Conservation (phyloP, 2,888 invertebrate genomes). For the Lasioglossum pauxillum region DNA sequence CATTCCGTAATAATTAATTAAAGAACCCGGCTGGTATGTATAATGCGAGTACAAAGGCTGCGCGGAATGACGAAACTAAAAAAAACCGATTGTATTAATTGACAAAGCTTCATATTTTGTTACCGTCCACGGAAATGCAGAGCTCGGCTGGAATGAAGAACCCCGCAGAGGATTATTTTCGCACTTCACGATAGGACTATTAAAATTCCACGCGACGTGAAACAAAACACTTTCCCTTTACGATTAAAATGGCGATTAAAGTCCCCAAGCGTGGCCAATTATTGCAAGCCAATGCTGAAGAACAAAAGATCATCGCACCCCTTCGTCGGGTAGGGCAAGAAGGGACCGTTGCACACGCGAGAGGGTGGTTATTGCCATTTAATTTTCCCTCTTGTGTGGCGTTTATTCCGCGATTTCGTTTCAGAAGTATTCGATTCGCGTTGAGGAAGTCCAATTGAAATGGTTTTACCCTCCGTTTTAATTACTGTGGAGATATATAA, state of each 20-base stretch:
- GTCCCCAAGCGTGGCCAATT: constrained; percentile 45
- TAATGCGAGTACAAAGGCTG: not conserved
- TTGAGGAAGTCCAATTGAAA: not conserved
- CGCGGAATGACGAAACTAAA: not conserved
- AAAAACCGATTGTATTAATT: not conserved
- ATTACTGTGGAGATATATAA: not conserved
- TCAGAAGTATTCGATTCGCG: constrained; percentile 2
- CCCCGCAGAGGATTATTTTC: constrained; percentile 25
- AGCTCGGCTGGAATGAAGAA: constrained; percentile 6
- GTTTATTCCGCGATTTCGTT: constrained; percentile 14
- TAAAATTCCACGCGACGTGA: constrained; percentile 22
- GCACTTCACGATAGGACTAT: constrained; percentile 21
- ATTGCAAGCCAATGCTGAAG: constrained; percentile 33
- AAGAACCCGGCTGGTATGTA: not conserved
- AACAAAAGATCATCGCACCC: constrained; percentile 38
- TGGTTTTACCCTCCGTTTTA: not conserved
- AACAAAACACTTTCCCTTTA: constrained; percentile 42
- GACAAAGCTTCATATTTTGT: not conserved
- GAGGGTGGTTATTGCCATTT: constrained; percentile 2
- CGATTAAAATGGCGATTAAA: constrained; percentile 51
- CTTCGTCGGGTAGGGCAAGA: not conserved
- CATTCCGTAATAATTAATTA: not conserved
- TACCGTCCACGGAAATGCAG: not conserved
- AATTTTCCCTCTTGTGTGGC: not conserved
- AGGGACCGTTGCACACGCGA: constrained; percentile 1